Percentiles rank a stretch among this genome's conserved stretches.
These are phyloP conservation scores for Megalonaias nervosa DNA, from an alignment of 1,140 invertebrate genomes.

Conservation along the genomic window DNA sequence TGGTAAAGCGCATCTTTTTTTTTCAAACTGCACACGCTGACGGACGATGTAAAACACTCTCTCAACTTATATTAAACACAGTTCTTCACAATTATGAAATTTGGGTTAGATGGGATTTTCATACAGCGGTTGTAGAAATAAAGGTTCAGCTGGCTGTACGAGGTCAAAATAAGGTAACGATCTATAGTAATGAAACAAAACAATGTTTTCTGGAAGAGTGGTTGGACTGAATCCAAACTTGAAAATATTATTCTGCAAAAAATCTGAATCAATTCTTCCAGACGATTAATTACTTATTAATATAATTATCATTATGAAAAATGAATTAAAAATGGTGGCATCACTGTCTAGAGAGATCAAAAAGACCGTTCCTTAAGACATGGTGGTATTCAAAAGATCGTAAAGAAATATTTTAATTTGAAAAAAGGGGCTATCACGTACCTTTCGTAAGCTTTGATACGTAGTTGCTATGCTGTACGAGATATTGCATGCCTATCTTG, in stretches of 20 bases:
- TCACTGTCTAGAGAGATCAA: neutral
- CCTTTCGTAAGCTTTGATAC: constrained; percentile 71
- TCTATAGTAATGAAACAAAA: too few species aligned
- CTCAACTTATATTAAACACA: too few species aligned
- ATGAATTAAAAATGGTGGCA: neutral
- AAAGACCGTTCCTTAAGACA: neutral
- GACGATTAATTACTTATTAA: neutral
- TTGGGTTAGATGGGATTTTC: too few species aligned
- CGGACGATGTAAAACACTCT: too few species aligned
- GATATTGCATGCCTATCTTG: constrained; percentile 71
- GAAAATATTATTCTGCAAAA: neutral
- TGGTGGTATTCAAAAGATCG: neutral
- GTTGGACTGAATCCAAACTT: neutral
- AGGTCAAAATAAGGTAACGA: too few species aligned
- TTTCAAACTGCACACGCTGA: too few species aligned
- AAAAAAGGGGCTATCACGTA: constrained; percentile 48
- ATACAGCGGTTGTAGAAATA: too few species aligned
- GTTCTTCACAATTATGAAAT: too few species aligned
- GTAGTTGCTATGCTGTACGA: constrained; percentile 71
- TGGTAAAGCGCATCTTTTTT: too few species aligned
- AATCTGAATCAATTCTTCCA: neutral
- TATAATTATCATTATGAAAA: neutral
- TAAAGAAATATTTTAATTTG: neutral
- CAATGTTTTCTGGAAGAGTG: too few species aligned
- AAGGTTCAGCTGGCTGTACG: too few species aligned